Evolutionary conservation across 2,888 invertebrate genomes (phyloP), one percentile per base, ranked within the genome.

Genomic region (Physocephala rufipes): DNA sequence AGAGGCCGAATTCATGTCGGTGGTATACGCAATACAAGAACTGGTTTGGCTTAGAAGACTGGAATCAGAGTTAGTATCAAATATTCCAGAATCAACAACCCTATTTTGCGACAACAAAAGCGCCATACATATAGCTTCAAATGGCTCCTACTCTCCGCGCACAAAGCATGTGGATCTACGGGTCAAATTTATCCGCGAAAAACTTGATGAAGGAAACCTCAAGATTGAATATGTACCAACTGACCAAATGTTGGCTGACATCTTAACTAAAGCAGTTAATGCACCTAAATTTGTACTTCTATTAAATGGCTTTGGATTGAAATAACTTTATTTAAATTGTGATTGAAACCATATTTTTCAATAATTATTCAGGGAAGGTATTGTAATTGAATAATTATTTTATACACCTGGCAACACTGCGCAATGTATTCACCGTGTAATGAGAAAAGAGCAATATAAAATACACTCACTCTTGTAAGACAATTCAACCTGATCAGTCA

Each of bases 101-200:
- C 61, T 74, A 24, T 51, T 70, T 55, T 73, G 66, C 49, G 73
- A 71, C 59, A 73, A 64, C 30, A 74, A 71, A 47, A 72, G 72
- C 62, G 72, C 72, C 19, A 73, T 69, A 19, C 71, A 73, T 30
- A 66, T 74, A 12, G 67, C 51, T 43, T 53, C 55, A 12, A 73
- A 73, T 55, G 72, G 71, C 30, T 65, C 68, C 12, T 72, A 72
- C 51, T 73, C 68, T 2, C 58, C 70, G 15, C 70, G 74, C 13
- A 75, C 71, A 26, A 75, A 73, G 51, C 73, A 75, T 62, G 72
- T 72, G 1, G 75, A 74, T 43, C 71, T 74, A 4, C 73, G 72
- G 45, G 67, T 68, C 16, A 74, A 72, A 63, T 74, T 75, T 55
- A 73, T 74, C 9, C 74, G 72, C 15, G 59, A 74, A 61, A 61